Evolutionary conservation across 2,113 vertebrate species (phyloP).

Genomic region (Gallinago paraguaiae): DNA sequence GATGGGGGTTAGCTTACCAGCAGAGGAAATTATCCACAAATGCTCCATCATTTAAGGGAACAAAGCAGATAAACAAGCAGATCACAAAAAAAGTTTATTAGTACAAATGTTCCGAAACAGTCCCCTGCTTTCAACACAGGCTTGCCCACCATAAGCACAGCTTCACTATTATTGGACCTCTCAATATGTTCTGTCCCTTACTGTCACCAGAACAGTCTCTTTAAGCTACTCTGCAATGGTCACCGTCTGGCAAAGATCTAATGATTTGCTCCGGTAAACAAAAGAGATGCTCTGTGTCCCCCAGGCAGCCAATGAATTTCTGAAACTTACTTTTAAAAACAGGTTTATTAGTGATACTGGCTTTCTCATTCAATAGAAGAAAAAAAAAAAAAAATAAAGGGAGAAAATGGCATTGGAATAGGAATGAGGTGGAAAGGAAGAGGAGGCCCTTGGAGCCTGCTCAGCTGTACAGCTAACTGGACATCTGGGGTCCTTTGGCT

Average conservation of each 20-base stretch:
- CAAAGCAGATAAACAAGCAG: slow-evolving; percentile 21
- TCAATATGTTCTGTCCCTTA: neutral
- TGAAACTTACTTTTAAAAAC: neutral
- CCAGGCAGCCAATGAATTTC: neutral
- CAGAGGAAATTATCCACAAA: slow-evolving; percentile 45
- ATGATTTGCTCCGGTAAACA: neutral
- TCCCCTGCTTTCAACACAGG: neutral
- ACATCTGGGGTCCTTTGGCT: neutral
- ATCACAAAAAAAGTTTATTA: slow-evolving; percentile 41
- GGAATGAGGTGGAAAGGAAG: neutral
- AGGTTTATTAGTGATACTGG: neutral
- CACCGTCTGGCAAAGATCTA: neutral
- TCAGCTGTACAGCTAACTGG: neutral
- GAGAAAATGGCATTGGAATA: neutral
- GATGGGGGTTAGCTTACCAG: slow-evolving; percentile 42
- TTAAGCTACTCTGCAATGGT: neutral
- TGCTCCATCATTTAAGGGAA: slow-evolving; percentile 25
- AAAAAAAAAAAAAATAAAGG: neutral
- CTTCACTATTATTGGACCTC: neutral
- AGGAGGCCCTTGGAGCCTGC: neutral
- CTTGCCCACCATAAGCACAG: neutral
- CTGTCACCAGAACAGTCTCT: neutral
- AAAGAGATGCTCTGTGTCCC: neutral
- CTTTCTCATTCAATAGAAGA: neutral
- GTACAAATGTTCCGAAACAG: neutral